These are phyloP conservation scores for Bostrychus sinensis DNA, from an alignment of 2,113 vertebrate species.

Conservation along the genomic window DNA sequence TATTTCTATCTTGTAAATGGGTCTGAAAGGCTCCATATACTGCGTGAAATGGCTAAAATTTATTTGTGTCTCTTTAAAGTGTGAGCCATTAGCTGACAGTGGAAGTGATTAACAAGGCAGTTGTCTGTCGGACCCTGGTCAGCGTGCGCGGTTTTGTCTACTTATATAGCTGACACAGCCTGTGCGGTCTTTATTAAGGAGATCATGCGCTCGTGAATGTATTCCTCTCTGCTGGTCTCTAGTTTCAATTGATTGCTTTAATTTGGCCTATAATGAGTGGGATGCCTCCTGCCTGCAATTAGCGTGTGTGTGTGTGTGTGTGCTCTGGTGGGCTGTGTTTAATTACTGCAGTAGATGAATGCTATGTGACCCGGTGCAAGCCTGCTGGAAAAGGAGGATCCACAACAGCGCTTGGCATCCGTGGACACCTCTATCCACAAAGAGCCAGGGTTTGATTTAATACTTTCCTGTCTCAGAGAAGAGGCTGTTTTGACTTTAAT, in stretches of 20 bases:
- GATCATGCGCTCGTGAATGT: constrained; percentile 41
- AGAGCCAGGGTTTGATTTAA: constrained; percentile 35
- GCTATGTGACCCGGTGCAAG: constrained; percentile 57
- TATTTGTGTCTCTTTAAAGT: constrained; percentile 7
- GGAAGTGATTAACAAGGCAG: constrained; percentile 46
- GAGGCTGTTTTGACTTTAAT: constrained; percentile 17
- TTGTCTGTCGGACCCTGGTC: constrained; percentile 36
- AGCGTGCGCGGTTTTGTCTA: constrained; percentile 20
- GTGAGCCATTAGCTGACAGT: constrained; percentile 25
- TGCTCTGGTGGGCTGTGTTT: constrained; percentile 50
- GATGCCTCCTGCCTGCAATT: constrained; percentile 66
- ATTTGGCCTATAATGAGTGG: constrained; percentile 67
- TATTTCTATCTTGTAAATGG: constrained; percentile 25
- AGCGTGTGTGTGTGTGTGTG: constrained; percentile 31
- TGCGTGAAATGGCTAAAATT: constrained; percentile 3
- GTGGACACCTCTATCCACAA: constrained; percentile 37
- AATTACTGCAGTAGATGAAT: constrained; percentile 70
- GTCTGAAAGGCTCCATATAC: constrained; percentile 15
- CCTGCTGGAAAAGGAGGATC: constrained; percentile 48
- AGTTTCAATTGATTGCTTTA: constrained; percentile 71
- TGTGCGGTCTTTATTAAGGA: constrained; percentile 34
- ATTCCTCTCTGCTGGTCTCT: constrained; percentile 64
- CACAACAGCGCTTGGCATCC: constrained; percentile 43
- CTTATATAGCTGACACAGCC: constrained; percentile 48
- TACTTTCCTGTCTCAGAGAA: constrained; percentile 32